A percentile compares a stretch with the other conserved stretches of the same genome.
These are phyloP conservation scores for Zaprionus taronus DNA, from an alignment of 1,140 invertebrate genomes.

Conservation along the genomic window DNA sequence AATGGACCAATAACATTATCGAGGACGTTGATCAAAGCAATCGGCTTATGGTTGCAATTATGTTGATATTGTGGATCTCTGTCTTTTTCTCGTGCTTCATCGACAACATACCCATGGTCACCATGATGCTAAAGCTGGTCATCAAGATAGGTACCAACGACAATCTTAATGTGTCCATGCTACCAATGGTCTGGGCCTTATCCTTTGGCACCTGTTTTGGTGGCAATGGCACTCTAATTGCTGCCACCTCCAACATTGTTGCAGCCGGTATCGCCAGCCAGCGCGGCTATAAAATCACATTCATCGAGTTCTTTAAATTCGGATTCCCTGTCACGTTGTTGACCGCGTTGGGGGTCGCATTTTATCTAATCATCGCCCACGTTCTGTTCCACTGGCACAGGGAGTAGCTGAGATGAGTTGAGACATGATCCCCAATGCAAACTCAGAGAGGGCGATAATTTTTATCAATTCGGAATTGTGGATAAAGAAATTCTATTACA, in stretches of 20 bases:
- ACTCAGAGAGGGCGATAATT: no score
- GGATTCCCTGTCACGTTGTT: constrained; percentile 91
- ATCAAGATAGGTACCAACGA: constrained; percentile 86
- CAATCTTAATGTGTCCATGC: constrained; percentile 87
- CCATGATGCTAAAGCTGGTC: constrained; percentile 91
- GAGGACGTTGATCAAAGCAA: constrained; percentile 86
- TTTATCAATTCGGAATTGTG: no score
- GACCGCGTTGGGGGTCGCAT: constrained; percentile 86
- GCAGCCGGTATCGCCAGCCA: constrained; percentile 92
- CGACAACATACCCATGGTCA: constrained; percentile 92
- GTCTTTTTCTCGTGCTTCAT: constrained; percentile 90
- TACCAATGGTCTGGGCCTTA: constrained; percentile 89
- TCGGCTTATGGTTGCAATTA: constrained; percentile 87
- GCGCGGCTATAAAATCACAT: constrained; percentile 91
- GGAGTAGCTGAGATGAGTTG: neutral
- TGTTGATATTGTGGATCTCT: constrained; percentile 90
- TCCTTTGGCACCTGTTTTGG: constrained; percentile 91
- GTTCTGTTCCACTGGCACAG: constrained; percentile 86
- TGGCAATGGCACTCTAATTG: constrained; percentile 92
- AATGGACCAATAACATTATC: constrained; percentile 87
- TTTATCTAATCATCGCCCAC: constrained; percentile 89
- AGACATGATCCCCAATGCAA: constrained; percentile 66
- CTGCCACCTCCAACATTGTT: constrained; percentile 92
- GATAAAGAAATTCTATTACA: no score
- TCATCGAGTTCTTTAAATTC: constrained; percentile 71